Conservation (phyloP, 2,797 vertebrate species). For the Amblyraja radiata region DNA sequence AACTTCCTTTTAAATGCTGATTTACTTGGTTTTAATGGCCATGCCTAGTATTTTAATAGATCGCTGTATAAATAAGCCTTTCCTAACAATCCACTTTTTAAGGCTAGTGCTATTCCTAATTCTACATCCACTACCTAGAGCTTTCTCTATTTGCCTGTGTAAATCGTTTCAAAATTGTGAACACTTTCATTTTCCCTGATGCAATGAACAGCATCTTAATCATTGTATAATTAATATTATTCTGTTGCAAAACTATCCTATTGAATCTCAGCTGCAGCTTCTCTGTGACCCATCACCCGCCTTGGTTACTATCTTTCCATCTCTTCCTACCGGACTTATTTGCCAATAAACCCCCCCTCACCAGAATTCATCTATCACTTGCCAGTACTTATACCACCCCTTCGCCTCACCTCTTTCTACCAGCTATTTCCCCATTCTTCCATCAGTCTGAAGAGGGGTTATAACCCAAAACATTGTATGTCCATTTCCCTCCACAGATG, state of each 20-base stretch:
- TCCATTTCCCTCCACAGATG: too few species aligned
- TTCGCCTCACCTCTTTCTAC: too few species aligned
- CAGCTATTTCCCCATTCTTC: too few species aligned
- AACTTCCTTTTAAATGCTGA: background rate
- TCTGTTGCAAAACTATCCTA: background rate
- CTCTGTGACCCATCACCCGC: background rate
- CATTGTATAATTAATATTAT: background rate
- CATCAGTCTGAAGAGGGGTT: too few species aligned
- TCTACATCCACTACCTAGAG: background rate
- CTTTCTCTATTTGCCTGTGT: background rate
- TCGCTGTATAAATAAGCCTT: background rate
- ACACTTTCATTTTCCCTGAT: background rate
- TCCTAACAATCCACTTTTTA: background rate
- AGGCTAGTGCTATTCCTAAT: background rate
- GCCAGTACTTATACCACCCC: too few species aligned
- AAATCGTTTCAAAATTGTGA: background rate
- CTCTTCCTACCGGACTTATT: too few species aligned
- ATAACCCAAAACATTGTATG: too few species aligned
- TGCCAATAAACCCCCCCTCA: too few species aligned
- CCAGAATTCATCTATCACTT: too few species aligned
- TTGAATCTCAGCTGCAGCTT: background rate
- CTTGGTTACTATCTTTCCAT: background rate
- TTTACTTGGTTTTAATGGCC: slow-evolving; percentile 6
- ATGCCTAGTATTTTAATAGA: background rate
- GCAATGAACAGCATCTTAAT: background rate